Conservation (phyloP, 2,113 vertebrate genomes). For the Eublepharis macularius region DNA sequence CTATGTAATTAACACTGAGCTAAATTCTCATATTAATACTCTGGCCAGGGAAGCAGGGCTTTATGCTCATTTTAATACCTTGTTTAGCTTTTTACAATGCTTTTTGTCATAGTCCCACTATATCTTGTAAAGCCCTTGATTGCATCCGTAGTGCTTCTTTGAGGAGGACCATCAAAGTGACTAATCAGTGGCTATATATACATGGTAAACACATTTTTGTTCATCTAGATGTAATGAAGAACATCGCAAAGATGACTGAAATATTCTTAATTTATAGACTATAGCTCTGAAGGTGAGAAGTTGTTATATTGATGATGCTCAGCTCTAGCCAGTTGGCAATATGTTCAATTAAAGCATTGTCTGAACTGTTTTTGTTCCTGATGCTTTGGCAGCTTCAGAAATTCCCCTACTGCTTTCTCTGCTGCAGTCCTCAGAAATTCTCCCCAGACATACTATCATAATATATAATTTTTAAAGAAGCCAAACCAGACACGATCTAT, state of each 20-base stretch:
- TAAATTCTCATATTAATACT: constrained; percentile 1
- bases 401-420: too few species aligned
- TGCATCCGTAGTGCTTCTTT: neutral
- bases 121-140: neutral
- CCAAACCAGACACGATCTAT: too few species aligned
- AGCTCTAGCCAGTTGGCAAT: too few species aligned
- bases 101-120: neutral
- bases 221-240: neutral
- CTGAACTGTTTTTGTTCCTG: too few species aligned
- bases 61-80: constrained; percentile 1
- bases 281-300: too few species aligned
- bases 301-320: neutral
- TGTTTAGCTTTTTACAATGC: constrained; percentile 6
- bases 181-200: neutral
- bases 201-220: neutral
- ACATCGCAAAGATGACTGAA: neutral
- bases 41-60: neutral
- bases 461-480: too few species aligned
- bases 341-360: too few species aligned
- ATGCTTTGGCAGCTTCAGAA: too few species aligned
- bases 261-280: neutral
- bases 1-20: constrained; percentile 9
- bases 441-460: too few species aligned
- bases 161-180: too few species aligned
- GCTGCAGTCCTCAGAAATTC: too few species aligned